These are phyloP conservation scores for Calameuta filiformis DNA, from an alignment of 2,888 invertebrate species.

Conservation along the genomic window DNA sequence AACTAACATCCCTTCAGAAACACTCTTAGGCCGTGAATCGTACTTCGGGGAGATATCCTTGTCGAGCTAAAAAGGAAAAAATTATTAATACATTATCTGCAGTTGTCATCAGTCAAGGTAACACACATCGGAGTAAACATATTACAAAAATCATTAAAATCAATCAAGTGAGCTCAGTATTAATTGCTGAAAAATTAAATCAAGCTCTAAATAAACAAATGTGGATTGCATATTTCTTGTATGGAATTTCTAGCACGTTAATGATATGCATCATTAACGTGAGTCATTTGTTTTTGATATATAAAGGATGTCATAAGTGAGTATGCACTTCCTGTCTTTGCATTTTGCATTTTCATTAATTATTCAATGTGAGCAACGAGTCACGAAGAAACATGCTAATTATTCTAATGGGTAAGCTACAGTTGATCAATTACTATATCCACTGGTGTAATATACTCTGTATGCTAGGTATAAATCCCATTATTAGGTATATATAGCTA, in stretches of 20 bases:
- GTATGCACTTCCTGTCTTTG: not conserved
- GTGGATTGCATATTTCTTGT: not conserved
- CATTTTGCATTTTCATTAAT: not conserved
- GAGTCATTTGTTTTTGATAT: not conserved
- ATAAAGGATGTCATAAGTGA: not conserved
- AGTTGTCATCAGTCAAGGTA: not conserved
- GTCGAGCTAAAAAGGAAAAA: constrained; percentile 51
- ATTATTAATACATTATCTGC: not conserved
- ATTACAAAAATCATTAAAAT: not conserved
- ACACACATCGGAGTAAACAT: not conserved
- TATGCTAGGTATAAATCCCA: not conserved
- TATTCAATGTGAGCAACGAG: not conserved
- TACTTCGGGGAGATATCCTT: constrained; percentile 51
- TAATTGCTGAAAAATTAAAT: not conserved
- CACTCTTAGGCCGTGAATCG: constrained; percentile 57
- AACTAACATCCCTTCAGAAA: constrained; percentile 59
- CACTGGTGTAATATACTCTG: not conserved
- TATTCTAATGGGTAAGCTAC: not conserved
- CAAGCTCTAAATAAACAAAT: not conserved
- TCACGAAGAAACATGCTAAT: not conserved
- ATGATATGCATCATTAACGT: not conserved
- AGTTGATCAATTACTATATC: not conserved
- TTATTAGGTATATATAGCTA: not conserved
- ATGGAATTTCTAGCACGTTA: not conserved
- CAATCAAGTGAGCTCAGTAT: not conserved